Conservation (phyloP, 2,797 vertebrate genomes). For the Leptoclinus maculatus region DNA sequence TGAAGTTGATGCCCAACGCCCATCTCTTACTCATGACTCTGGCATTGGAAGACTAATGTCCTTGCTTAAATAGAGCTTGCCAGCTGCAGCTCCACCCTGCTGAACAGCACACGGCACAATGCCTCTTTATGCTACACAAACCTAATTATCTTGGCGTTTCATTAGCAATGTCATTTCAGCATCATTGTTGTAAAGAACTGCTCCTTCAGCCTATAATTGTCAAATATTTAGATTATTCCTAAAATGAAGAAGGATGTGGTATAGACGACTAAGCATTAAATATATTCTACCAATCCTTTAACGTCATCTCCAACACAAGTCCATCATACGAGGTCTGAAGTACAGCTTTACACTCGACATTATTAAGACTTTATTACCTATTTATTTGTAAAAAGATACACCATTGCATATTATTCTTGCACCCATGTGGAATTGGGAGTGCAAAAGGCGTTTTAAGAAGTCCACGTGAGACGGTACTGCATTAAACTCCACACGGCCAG, state of each 20-base stretch:
- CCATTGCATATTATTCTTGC: neutral
- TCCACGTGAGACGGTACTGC: neutral
- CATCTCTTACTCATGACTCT: conserved; percentile 31
- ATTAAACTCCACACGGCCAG: neutral
- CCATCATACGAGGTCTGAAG: neutral
- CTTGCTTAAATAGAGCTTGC: conserved; percentile 24
- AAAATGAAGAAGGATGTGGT: conserved; percentile 13
- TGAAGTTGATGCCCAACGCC: conserved; percentile 47
- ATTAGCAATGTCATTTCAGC: conserved; percentile 11
- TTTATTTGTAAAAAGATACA: neutral
- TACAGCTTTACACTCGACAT: neutral
- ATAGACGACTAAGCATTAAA: neutral
- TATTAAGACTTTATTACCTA: neutral
- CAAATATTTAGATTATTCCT: conserved; percentile 22
- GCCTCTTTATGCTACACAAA: conserved; percentile 24
- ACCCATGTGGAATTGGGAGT: neutral
- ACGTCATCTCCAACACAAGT: neutral
- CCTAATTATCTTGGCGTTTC: conserved; percentile 24
- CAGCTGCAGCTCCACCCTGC: conserved; percentile 43
- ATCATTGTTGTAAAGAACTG: conserved; percentile 13
- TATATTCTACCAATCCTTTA: neutral
- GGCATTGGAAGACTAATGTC: conserved; percentile 16
- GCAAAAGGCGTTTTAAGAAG: neutral
- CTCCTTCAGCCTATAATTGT: neutral
- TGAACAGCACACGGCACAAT: conserved; percentile 10